A percentile compares a stretch with the other conserved stretches of the same genome.
Evolutionary conservation across 2,888 invertebrate species (phyloP).

Genomic region (Dicycla oo): DNA sequence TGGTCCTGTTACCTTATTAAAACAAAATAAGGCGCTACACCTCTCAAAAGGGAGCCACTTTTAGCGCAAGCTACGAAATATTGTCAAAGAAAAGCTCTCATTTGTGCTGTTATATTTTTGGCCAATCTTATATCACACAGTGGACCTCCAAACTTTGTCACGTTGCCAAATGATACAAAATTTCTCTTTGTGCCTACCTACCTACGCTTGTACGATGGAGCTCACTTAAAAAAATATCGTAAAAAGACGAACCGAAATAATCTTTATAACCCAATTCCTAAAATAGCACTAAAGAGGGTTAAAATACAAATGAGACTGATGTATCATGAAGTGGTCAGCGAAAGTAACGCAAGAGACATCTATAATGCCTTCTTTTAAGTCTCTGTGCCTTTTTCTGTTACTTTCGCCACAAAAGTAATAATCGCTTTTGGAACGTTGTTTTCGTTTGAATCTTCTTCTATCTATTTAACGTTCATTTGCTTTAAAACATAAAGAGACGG

Average conservation of each 20-base stretch:
- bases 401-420: background rate
- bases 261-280: background rate
- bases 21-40: too few species aligned
- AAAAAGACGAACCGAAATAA: background rate
- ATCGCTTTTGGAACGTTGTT: background rate
- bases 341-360: background rate
- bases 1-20: too few species aligned
- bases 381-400: background rate
- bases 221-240: background rate
- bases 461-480: background rate
- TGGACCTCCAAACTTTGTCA: background rate
- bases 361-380: background rate
- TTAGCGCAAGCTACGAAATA: too few species aligned
- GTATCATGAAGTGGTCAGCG: background rate
- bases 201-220: background rate
- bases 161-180: background rate
- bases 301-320: background rate
- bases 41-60: too few species aligned
- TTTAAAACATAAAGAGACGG: background rate
- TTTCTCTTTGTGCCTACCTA: background rate
- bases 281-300: background rate
- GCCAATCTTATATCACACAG: too few species aligned
- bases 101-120: too few species aligned
- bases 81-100: too few species aligned
- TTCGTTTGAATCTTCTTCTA: too few species aligned